Conservation (phyloP, 2,113 vertebrate species). For the Leptobrachium leishanense region DNA sequence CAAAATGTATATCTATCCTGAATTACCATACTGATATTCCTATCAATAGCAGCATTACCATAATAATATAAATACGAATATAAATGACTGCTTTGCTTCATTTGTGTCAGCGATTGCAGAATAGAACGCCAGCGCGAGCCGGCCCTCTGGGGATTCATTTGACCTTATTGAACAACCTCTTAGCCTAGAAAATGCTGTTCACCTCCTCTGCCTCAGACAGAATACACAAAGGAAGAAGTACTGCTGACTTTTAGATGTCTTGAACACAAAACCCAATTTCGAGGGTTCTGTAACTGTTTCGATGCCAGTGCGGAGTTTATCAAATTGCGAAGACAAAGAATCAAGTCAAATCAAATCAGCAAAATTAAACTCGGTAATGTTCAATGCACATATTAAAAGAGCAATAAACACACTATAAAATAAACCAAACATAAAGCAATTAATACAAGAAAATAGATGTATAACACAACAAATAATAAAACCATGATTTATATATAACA, state of each 20-base stretch:
- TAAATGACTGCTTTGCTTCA: slow-evolving; percentile 67
- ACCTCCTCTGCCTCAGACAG: slow-evolving; percentile 52
- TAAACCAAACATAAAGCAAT: too few species aligned
- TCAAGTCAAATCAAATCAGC: too few species aligned
- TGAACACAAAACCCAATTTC: slow-evolving; percentile 43
- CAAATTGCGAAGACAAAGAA: too few species aligned
- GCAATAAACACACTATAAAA: too few species aligned
- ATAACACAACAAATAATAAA: too few species aligned
- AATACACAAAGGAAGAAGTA: slow-evolving; percentile 58
- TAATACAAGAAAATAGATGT: too few species aligned
- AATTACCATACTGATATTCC: slow-evolving; percentile 60
- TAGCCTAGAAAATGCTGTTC: slow-evolving; percentile 55
- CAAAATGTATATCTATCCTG: slow-evolving; percentile 11
- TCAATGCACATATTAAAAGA: too few species aligned
- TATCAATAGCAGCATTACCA: slow-evolving; percentile 65
- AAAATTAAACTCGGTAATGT: too few species aligned
- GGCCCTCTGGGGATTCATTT: slow-evolving; percentile 63
- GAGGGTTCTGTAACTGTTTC: not conserved
- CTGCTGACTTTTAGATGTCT: slow-evolving; percentile 49
- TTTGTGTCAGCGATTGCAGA: slow-evolving; percentile 70
- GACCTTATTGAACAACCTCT: slow-evolving; percentile 63
- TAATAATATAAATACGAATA: slow-evolving; percentile 61
- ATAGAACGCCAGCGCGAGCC: slow-evolving; percentile 68
- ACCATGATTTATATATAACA: too few species aligned
- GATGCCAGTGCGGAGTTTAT: not conserved